Base-by-base conservation (phyloP, 2,113 vertebrate species). In the Datnioides undecimradiatus region DNA sequence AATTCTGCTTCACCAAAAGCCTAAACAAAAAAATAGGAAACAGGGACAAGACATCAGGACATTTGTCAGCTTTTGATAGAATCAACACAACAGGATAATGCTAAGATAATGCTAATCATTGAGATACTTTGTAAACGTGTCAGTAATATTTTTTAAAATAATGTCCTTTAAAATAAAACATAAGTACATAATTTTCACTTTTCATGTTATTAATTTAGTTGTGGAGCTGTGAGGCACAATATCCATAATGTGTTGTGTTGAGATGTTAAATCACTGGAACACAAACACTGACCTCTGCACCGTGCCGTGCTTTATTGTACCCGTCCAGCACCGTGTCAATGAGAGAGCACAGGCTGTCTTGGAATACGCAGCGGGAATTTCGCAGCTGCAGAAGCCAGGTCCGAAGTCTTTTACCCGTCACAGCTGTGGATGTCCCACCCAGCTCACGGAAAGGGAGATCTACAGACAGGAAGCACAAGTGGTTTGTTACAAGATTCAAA, bases 351-450 rank as follows among this genome's bases (percentile, higher is more conserved):
- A 95, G 94, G 36, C 93, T 91, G 52, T 95, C 95, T 74, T 93
- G 94, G 83, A 96, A 95, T 21, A 95, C 91, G 19, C 95, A 85
- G 78, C 95, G 93, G 59, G 95, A 95, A 71, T 95, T 97, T 17
- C 95, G 90, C n/a, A 99, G 95, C 40, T 97, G 96, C 62, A 97
- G 87, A 64, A 99, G 92, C 91, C 97, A 98, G 48, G 94, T 95
- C 43, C 94, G 95, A 89, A 99, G 98, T 49, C 95, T 95, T 88
- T 95, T 97, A 45, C 97, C 97, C 0, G 96, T 97, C 71, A 98
- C 87, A 69, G 97, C 95, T 0, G 91, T 93, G 0, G 96, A 93
- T 17, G 96, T 90, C 1, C 95, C 93, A 16, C 96, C 95, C 75
- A 97, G 93, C 5, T 92, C 85, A 36, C 87, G 90, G 65, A 97